Percentiles rank a stretch among this genome's conserved stretches.
Conservation (phyloP, 2,797 vertebrate genomes). For the Pseudopleuronectes americanus region DNA sequence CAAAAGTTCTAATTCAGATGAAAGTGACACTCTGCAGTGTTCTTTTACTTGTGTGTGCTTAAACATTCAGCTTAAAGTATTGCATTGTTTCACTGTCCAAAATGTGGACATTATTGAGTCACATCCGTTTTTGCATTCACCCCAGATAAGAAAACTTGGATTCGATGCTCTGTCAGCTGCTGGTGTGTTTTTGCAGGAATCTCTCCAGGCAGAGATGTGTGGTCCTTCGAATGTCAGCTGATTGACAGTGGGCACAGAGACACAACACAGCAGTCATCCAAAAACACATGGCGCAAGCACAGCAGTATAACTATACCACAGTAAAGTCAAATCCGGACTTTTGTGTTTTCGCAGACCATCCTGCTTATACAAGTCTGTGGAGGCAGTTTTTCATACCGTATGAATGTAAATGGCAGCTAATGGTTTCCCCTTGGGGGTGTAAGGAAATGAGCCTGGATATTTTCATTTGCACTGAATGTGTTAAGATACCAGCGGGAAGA, state of each 20-base stretch:
- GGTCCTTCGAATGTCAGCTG: slow-evolving; percentile 45
- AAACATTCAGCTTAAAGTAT: neutral
- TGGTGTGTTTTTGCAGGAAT: slow-evolving; percentile 34
- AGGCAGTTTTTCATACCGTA: slow-evolving; percentile 27
- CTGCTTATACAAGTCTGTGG: slow-evolving; percentile 16
- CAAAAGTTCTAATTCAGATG: neutral
- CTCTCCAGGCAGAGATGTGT: slow-evolving; percentile 46
- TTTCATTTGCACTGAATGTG: slow-evolving; percentile 38
- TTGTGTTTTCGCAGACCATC: slow-evolving; percentile 29
- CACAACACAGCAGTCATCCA: slow-evolving; percentile 39
- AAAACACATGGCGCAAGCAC: slow-evolving; percentile 23
- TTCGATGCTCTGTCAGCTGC: slow-evolving; percentile 16
- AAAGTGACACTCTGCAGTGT: neutral
- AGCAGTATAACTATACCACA: slow-evolving; percentile 43
- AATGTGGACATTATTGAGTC: neutral
- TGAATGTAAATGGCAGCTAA: slow-evolving; percentile 49
- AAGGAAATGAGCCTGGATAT: slow-evolving; percentile 45
- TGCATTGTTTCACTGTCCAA: neutral
- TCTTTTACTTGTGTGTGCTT: neutral
- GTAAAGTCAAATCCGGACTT: slow-evolving; percentile 46
- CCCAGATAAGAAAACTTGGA: slow-evolving; percentile 11
- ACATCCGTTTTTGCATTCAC: neutral
- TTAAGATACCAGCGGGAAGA: slow-evolving; percentile 37
- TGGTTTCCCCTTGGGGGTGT: slow-evolving; percentile 43
- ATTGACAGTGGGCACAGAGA: slow-evolving; percentile 55